Evolutionary conservation across 2,888 invertebrate genomes (phyloP), one percentile per base, ranked within the genome.

Genomic region (Caenorhabditis doughertyi): DNA sequence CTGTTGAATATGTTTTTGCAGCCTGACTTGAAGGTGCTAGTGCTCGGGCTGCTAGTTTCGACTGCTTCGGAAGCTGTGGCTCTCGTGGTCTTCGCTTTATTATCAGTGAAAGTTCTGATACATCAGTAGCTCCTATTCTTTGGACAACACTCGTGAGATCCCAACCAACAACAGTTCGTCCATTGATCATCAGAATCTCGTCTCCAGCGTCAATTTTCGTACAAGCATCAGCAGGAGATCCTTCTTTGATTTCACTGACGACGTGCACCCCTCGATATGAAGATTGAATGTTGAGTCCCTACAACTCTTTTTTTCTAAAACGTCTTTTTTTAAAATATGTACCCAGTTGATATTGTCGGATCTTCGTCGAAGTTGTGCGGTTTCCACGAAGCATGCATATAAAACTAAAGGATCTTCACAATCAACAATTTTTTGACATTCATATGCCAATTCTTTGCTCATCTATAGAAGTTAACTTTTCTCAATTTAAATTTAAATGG

Each of bases 121-220:
- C 84, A 13, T 80, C 79, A 27, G 65, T 56, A 1, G 76, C 73
- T 29, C 83, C 87, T 9, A 88, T 77, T n/a, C 79, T 49, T 25
- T 83, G 73, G n/a, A 85, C 88, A 7, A 88, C 88, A 47, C 83
- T 76, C 7, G 71, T 79, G 60, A 88, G 64, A 68, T 88, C 88
- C 88, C 88, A 88, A 27, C 88, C 88, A 25, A 88, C 84, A 21
- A 87, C 87, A 51, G 94, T 94, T 89, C 94, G 94, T 88, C 94
- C 93, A 91, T 94, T 94, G 87, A 96, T 96, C 94, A 97, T 96
- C 51, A 98, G 95, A 88, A 98, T 96, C 94, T 98, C 98, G 93
- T 98, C 98, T 0, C 97, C 98, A 89, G 95, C 95, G 93, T 97
- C 97, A 90, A 98, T 95, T 93, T 96, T 96, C 2, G 96, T 96